Percentiles rank a stretch among this genome's conserved stretches.
phyloP scores from a whole-genome alignment of 2,888 invertebrate genomes.

The Aphelenchoides bicaudatus region DNA sequence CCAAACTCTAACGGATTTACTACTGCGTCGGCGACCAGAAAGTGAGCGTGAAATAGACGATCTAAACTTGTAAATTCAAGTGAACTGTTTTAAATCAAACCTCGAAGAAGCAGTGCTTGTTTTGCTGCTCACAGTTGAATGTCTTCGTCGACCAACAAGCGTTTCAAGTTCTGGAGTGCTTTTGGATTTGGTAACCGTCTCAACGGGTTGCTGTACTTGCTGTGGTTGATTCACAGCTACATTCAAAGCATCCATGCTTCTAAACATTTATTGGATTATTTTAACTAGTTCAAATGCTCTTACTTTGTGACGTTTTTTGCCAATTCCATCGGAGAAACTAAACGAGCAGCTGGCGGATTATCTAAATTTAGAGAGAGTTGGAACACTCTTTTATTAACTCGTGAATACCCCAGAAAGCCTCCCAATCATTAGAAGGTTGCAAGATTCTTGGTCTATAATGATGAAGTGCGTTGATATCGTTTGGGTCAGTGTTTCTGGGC shows the following conservation, averaged over 20 bases:
- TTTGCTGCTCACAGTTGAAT: background rate
- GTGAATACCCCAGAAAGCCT: constrained; percentile 38
- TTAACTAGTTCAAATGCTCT: background rate
- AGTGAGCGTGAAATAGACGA: background rate
- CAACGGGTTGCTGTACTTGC: background rate
- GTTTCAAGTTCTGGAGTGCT: background rate
- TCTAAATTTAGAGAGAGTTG: too few relatives aligned
- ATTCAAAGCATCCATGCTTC: constrained; percentile 27
- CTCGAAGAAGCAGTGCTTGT: constrained; percentile 6
- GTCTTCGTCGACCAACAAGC: background rate
- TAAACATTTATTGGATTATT: constrained; percentile 9
- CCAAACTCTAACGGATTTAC: background rate
- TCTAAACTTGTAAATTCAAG: too few relatives aligned
- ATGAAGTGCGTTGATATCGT: constrained; percentile 30
- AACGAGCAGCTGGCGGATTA: constrained; percentile 12
- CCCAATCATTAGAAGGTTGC: constrained; percentile 31
- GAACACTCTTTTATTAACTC: too few relatives aligned
- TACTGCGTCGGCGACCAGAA: constrained; percentile 2
- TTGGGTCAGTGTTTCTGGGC: constrained; percentile 14
- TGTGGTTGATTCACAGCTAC: background rate
- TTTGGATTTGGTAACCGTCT: constrained; percentile 1
- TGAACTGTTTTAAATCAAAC: background rate
- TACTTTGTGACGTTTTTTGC: constrained; percentile 20
- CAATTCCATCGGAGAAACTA: constrained; percentile 5
- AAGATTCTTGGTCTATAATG: constrained; percentile 29